Conservation (phyloP, 2,113 vertebrate genomes). For the Microtus pennsylvanicus region DNA sequence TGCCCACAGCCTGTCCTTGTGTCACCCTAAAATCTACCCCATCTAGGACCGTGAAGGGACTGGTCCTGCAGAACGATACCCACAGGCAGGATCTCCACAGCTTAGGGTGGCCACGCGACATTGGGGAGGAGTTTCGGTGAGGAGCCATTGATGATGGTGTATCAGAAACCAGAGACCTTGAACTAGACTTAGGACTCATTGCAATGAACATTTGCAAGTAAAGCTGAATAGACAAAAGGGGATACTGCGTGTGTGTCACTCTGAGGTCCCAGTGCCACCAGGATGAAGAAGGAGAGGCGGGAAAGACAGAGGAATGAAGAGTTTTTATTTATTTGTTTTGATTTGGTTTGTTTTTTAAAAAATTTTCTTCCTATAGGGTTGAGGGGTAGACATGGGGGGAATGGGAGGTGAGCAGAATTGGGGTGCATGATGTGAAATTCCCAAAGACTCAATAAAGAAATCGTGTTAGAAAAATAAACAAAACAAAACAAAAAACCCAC, state of each 20-base stretch:
- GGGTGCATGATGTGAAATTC: background rate
- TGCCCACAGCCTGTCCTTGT: background rate
- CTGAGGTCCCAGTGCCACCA: background rate
- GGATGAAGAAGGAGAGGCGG: background rate
- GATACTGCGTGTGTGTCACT: background rate
- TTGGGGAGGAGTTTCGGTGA: background rate
- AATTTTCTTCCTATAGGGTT: background rate
- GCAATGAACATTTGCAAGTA: background rate
- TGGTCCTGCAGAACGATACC: background rate
- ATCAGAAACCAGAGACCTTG: background rate
- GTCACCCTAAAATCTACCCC: background rate
- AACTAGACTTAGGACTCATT: background rate
- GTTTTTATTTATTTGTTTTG: background rate
- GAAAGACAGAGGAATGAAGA: background rate
- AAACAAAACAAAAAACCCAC: too few relatives aligned
- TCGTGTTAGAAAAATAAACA: background rate
- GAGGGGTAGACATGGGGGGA: background rate
- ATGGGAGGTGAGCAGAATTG: background rate
- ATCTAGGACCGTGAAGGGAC: background rate
- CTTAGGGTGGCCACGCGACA: background rate
- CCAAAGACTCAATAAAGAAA: background rate
- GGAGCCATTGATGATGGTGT: background rate
- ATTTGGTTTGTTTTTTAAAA: background rate
- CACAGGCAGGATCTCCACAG: background rate
- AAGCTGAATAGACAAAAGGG: background rate